Percentiles rank a stretch among this genome's conserved stretches.
Conservation (phyloP, 2,113 vertebrate species). For the Polyodon spathula region DNA sequence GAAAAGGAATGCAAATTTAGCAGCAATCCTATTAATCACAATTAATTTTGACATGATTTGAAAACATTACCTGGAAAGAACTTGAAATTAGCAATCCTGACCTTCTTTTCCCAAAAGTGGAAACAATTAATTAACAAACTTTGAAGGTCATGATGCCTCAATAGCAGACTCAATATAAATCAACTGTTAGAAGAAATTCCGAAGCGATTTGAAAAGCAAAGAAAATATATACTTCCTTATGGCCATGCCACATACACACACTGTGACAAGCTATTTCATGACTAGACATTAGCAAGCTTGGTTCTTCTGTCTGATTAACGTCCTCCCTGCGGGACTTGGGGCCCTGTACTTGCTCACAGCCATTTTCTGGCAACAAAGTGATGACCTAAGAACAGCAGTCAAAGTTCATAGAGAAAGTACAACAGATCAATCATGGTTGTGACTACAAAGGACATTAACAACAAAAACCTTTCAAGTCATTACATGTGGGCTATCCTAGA, state of each 20-base stretch:
- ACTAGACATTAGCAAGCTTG: background rate
- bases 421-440: constrained; percentile 33
- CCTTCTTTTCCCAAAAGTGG: too few relatives aligned
- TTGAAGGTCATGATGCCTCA: background rate
- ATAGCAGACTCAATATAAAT: background rate
- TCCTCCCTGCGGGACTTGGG: constrained; percentile 6
- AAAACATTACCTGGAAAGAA: too few relatives aligned
- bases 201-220: background rate
- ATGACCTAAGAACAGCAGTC: constrained; percentile 25
- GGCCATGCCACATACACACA: constrained; percentile 2
- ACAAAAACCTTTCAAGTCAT: background rate
- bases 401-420: constrained; percentile 38
- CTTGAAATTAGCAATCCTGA: too few relatives aligned
- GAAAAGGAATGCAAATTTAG: too few relatives aligned
- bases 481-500: background rate
- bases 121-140: background rate
- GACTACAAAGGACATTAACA: constrained; percentile 25
- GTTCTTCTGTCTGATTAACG: constrained; percentile 16
- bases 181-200: background rate
- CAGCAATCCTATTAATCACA: too few relatives aligned
- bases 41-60: too few relatives aligned
- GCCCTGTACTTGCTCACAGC: constrained; percentile 20
- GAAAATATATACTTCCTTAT: background rate
- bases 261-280: background rate
- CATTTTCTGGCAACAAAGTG: constrained; percentile 19